Conservation (phyloP, 2,113 vertebrate species). For the Pedetes capensis region DNA sequence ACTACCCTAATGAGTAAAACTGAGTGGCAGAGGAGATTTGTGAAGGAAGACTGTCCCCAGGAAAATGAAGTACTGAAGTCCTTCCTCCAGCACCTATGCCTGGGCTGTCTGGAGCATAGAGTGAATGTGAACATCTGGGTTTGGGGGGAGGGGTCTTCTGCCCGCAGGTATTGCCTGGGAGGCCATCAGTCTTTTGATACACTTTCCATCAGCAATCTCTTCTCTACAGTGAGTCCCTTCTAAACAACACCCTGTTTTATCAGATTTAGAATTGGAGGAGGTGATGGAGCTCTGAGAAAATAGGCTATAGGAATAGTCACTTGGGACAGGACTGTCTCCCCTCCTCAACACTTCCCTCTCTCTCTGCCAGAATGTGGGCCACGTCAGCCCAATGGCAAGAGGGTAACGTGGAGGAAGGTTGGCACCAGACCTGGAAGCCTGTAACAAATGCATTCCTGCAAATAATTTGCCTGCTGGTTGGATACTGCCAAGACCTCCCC, state of each 20-base stretch:
- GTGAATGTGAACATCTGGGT: background rate
- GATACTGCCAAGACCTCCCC: background rate
- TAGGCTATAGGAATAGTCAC: background rate
- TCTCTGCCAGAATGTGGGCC: background rate
- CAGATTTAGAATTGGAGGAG: background rate
- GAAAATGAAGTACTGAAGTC: background rate
- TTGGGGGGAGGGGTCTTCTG: background rate
- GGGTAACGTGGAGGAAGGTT: background rate
- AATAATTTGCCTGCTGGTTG: background rate
- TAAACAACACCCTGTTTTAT: background rate
- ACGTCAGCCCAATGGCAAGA: background rate
- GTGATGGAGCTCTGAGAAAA: background rate
- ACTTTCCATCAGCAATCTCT: background rate
- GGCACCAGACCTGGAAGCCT: background rate
- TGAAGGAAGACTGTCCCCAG: background rate
- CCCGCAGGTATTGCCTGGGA: fast-evolving
- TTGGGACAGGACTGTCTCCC: too few relatives aligned
- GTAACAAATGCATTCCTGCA: background rate
- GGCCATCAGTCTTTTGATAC: background rate
- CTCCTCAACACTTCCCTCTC: fast-evolving
- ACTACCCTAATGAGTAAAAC: background rate
- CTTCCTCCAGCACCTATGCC: background rate
- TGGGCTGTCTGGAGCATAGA: background rate
- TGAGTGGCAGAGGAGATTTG: background rate
- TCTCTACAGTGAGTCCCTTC: background rate